Base-by-base conservation (phyloP, 2,113 vertebrate species). In the Podilymbus podiceps region DNA sequence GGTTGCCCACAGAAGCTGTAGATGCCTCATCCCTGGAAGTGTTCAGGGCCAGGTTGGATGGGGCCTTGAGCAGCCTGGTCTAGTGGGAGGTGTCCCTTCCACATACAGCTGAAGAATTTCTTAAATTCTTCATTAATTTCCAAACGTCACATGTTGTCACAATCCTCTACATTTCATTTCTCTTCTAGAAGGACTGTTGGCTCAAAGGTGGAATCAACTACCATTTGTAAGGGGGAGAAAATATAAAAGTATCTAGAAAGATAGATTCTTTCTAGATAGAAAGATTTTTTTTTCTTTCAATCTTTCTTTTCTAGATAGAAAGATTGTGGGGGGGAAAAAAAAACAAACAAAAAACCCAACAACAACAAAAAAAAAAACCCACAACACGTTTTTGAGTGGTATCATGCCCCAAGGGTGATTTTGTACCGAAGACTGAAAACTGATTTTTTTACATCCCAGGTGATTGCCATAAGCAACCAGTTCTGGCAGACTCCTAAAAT, bases 41-140 rank as follows among this genome's bases (percentile, higher is more conserved):
- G 42, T 42, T 42, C 42, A 42, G 12, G 11, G 42, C 42, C 42
- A 42, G 42, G 8, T 12, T 42, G 42, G 42, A 42, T 42, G 42
- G 42, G 42, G 42, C 42, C 14, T 42, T 42, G 42, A 42, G 42
- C 42, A 42, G 14, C 42, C 42, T 42, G 12, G 14, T 42, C 42
- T 42, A 42, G 42, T 15, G 14, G 42, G 12, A 42, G 42, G 42
- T 42, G 42, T 42, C 42, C 42, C 42, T 88, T n/a, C 20, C 31
- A 68, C 21, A 89, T 30, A 63, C 16, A 92, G 30, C 25, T 66
- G 15, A 95, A 80, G 18, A 60, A 90, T 90, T 92, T 22, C 88
- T 94, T 90, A 95, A 96, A 88, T 56, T 19, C 20, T 64, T 44
- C 92, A 91, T 93, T 89, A 82, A 81, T 94, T 91, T 94, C 83